phyloP scores from a whole-genome alignment of 1,140 invertebrate genomes.

The Danaus melanippus region DNA sequence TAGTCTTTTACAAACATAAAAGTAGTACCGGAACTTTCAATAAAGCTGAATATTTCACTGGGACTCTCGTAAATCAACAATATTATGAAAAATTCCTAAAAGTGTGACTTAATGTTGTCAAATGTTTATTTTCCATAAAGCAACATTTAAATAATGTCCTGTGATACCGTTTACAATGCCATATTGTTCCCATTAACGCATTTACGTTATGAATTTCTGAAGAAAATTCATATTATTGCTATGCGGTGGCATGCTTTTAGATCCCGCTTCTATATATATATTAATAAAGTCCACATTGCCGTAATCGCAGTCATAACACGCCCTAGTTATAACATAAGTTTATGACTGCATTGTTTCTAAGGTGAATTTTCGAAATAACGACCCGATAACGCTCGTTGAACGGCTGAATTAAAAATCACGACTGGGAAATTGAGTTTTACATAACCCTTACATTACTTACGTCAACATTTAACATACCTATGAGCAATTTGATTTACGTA shows the following conservation, averaged over 20 bases:
- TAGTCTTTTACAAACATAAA: no score
- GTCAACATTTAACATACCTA: no score
- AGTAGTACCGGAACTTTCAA: no score
- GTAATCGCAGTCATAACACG: conserved; percentile 1
- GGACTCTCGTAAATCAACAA: no score
- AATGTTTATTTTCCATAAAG: no score
- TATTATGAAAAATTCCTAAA: no score
- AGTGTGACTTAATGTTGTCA: no score
- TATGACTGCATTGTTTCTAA: conserved; percentile 34
- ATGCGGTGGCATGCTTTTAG: background rate
- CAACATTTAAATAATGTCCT: no score
- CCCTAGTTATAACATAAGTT: conserved; percentile 21
- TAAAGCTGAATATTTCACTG: no score
- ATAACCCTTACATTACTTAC: no score
- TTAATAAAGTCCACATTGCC: background rate
- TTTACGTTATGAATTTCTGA: conserved; percentile 13
- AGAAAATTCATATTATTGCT: conserved; percentile 12
- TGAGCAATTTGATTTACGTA: no score
- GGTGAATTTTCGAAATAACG: conserved; percentile 28
- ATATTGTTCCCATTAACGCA: conserved; percentile 11
- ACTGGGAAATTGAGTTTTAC: background rate
- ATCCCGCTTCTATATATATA: background rate
- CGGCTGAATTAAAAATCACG: conserved; percentile 15
- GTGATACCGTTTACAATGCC: background rate
- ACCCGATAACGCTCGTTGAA: conserved; percentile 24